These are phyloP conservation scores for Vombatus ursinus DNA, from an alignment of 2,113 vertebrate genomes.

Conservation along the genomic window DNA sequence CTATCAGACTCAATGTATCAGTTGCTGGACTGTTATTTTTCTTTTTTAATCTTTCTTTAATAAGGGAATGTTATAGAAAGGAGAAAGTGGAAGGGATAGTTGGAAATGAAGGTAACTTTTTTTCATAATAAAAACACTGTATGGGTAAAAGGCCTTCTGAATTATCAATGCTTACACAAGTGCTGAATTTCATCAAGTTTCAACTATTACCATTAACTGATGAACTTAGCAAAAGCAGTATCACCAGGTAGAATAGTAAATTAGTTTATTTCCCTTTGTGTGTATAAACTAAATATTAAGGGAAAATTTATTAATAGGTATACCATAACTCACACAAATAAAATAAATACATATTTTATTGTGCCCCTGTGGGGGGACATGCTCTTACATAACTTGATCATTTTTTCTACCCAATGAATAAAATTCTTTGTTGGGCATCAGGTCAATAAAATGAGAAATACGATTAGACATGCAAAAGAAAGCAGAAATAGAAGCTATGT, in stretches of 20 bases:
- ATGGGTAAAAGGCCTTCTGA: background rate
- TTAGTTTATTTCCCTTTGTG: no score
- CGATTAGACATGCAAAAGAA: conserved; percentile 91
- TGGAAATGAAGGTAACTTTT: background rate
- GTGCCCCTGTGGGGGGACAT: background rate
- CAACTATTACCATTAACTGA: background rate
- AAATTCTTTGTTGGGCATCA: conserved; percentile 89
- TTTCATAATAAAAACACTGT: background rate
- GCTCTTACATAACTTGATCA: background rate
- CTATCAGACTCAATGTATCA: background rate
- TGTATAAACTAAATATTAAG: background rate
- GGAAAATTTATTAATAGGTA: conserved; percentile 23
- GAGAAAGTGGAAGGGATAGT: background rate
- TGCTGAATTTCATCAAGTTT: background rate
- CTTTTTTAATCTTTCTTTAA: background rate
- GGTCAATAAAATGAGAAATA: conserved; percentile 86
- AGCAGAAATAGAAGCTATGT: conserved; percentile 87
- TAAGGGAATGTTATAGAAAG: background rate
- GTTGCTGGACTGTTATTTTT: background rate
- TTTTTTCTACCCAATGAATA: conserved; percentile 85
- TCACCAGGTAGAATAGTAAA: background rate
- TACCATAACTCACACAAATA: background rate
- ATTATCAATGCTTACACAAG: background rate
- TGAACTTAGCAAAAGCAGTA: background rate
- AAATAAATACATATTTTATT: conserved; percentile 16